A percentile compares a stretch with the other conserved stretches of the same genome.
Conservation (phyloP, 2,113 vertebrate species). For the Phodopus roborovskii region DNA sequence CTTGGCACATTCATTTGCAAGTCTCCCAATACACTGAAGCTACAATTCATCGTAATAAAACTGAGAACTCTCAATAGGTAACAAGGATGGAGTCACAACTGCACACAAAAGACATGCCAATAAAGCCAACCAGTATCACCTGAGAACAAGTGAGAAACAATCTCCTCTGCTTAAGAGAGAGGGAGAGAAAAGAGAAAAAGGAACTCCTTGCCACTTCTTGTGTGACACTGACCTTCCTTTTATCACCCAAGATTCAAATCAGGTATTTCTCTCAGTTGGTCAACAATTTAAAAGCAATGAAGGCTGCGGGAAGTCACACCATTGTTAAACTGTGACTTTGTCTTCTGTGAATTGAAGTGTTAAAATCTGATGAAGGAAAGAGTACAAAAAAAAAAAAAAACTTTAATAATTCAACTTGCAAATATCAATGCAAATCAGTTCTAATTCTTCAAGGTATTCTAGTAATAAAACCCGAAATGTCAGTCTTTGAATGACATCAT, state of each 20-base stretch:
- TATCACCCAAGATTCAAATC: slow-evolving; percentile 36
- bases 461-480: slow-evolving; percentile 81
- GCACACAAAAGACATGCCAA: slow-evolving; percentile 17
- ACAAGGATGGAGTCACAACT: background rate
- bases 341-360: slow-evolving; percentile 66
- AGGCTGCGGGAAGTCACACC: slow-evolving; percentile 28
- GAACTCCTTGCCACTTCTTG: background rate
- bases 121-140: slow-evolving; percentile 25
- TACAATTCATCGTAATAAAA: slow-evolving; percentile 58
- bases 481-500: slow-evolving; percentile 71
- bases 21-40: background rate
- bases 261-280: slow-evolving; percentile 64
- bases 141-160: slow-evolving; percentile 41
- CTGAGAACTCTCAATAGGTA: slow-evolving; percentile 39
- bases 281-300: slow-evolving; percentile 50
- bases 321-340: slow-evolving; percentile 59
- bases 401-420: slow-evolving; percentile 79
- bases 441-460: slow-evolving; percentile 83
- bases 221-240: slow-evolving; percentile 47
- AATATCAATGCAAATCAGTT: slow-evolving; percentile 83
- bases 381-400: slow-evolving; percentile 48
- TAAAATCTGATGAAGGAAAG: slow-evolving; percentile 70
- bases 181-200: background rate
- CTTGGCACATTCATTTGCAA: slow-evolving; percentile 68
- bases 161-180: background rate